These are phyloP conservation scores for Bedellia somnulentella DNA, from an alignment of 2,888 invertebrate species.

Conservation along the genomic window DNA sequence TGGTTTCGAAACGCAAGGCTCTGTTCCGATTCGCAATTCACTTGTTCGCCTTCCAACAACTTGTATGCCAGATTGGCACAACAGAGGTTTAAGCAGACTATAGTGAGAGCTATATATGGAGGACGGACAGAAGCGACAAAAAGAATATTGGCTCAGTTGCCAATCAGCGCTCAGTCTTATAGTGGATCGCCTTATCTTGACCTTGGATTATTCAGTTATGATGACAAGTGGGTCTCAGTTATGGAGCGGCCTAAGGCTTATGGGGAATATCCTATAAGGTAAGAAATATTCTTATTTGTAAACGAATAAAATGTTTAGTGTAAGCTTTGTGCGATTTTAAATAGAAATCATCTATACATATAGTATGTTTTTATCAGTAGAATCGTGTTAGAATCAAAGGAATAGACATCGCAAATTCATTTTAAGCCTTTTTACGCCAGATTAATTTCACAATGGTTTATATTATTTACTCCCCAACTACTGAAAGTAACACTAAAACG, in stretches of 20 bases:
- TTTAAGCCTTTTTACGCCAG: no score
- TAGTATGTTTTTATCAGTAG: no score
- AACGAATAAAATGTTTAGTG: no score
- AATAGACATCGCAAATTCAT: no score
- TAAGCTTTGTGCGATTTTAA: no score
- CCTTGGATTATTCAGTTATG: conserved; percentile 88
- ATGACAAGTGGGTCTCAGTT: conserved; percentile 94
- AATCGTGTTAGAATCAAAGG: no score
- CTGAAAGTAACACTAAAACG: no score
- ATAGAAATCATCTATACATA: conserved; percentile 3
- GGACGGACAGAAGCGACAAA: conserved; percentile 88
- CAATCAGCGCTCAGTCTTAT: conserved; percentile 93
- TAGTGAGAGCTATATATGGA: conserved; percentile 87
- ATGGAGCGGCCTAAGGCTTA: conserved; percentile 94
- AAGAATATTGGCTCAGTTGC: conserved; percentile 85
- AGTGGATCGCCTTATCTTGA: conserved; percentile 93
- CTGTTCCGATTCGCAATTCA: conserved; percentile 81
- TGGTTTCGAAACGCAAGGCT: conserved; percentile 87
- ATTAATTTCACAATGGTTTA: no score
- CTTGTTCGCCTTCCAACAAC: conserved; percentile 91
- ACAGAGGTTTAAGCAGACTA: conserved; percentile 83
- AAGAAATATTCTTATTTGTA: conserved; percentile 14
- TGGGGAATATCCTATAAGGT: conserved; percentile 91
- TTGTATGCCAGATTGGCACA: conserved; percentile 73
- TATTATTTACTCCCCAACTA: no score